phyloP scores from a whole-genome alignment of 2,888 invertebrate species.

The Trisateles emortualis region DNA sequence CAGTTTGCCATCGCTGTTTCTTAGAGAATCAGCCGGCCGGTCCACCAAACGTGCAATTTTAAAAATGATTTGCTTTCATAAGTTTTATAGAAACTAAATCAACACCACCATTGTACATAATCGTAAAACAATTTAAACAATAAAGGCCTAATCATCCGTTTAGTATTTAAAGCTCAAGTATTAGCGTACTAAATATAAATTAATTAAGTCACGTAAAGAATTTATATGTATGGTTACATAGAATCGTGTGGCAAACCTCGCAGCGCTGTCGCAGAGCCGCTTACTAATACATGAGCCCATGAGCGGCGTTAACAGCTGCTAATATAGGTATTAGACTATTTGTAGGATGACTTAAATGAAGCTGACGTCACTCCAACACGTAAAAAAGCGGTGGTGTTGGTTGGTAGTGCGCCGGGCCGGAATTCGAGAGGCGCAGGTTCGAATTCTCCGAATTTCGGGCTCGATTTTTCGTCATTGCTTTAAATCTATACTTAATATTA shows the following conservation, averaged over 20 bases:
- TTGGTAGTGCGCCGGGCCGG: no score
- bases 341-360: slow-evolving; percentile 5
- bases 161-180: slow-evolving; percentile 2
- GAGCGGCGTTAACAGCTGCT: slow-evolving; percentile 7
- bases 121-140: background rate
- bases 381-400: no score
- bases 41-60: no score
- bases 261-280: slow-evolving; percentile 24
- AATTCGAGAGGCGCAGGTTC: no score
- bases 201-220: slow-evolving; percentile 49
- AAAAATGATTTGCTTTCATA: no score
- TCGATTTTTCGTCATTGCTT: no score
- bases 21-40: no score
- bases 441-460: no score
- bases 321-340: slow-evolving; percentile 24
- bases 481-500: no score
- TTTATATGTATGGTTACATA: slow-evolving; percentile 30
- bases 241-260: slow-evolving; percentile 45
- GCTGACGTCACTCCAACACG: no score
- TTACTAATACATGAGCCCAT: slow-evolving; percentile 34
- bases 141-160: background rate
- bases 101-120: background rate
- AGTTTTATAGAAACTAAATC: no score
- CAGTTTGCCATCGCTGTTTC: no score
- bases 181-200: slow-evolving; percentile 42